Evolutionary conservation across 2,113 vertebrate species (phyloP), one percentile per base, ranked within the genome.

Genomic region (Poicephalus gulielmi): DNA sequence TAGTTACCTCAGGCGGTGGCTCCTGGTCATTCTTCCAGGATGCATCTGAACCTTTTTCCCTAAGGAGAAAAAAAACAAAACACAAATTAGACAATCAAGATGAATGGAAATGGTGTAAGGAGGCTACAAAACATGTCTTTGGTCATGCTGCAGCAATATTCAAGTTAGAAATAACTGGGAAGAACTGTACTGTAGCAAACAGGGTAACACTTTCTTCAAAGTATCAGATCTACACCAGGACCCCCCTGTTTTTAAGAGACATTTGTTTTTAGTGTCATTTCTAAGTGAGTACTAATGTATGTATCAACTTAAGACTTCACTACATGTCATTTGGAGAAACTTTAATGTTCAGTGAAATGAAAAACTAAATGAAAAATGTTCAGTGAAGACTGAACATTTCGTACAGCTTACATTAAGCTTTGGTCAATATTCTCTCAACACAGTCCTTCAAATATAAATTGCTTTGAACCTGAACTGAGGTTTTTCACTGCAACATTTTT

Each of bases 21-120:
- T 99, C 99, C 66, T 99, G 98, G 86, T 99, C 99, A 76, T 99
- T 99, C 94, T 99, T 99, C 99, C 99, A 99, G 13, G 99, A 99
- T 0, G 99, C 99, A 97, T 99, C 99, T 20, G 99, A 99, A 79
- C 99, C 99, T 93, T 98, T 99, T 6, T 97, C 96, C 69, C 99
- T 99, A 80, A 28, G 94, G 23, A 74, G 17, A 37, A 80, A 64
- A 44, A 44, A 64, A 39, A 33, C 6, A 74, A 44, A 22, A 2
- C 8, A 83, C 10, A 82, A 25, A 60, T 90, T 66, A 93, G 31
- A 41, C 12, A 82, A 52, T 6, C 22, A 43, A 66, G 22, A 64
- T 8, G 20, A 77, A 92, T 5, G 3, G 82, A 73, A 13, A 66
- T 19, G 5, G 10, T 35, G 4, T 46, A 68, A 50, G 27, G 15